Conservation (phyloP, 1,140 invertebrate genomes). For the Drosophila watanabei region DNA sequence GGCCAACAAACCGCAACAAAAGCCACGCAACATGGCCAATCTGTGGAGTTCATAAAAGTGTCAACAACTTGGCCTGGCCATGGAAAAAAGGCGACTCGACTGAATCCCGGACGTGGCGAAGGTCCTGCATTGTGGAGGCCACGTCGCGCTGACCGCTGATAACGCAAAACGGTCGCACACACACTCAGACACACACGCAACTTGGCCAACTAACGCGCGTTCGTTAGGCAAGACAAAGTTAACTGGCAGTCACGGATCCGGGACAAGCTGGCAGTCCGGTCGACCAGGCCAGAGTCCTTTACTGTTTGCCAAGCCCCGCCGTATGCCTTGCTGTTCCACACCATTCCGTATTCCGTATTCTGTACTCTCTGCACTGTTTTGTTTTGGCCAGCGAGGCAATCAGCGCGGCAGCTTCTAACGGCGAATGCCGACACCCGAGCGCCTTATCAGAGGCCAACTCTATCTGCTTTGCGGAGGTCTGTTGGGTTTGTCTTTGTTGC, state of each 20-base stretch:
- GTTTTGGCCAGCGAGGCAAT: conserved; percentile 63
- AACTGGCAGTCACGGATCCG: conserved; percentile 66
- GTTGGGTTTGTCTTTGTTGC: neutral
- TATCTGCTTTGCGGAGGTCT: conserved; percentile 36
- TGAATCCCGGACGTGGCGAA: conserved; percentile 39
- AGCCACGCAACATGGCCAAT: conserved; percentile 82
- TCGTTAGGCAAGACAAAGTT: conserved; percentile 77
- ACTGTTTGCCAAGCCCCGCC: neutral
- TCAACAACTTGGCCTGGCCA: conserved; percentile 74
- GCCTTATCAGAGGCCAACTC: conserved; percentile 56
- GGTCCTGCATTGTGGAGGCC: conserved; percentile 40
- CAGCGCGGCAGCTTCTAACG: conserved; percentile 39
- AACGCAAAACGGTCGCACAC: conserved; percentile 66
- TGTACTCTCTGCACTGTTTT: conserved; percentile 40
- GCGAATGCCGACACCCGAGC: conserved; percentile 24
- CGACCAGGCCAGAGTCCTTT: neutral
- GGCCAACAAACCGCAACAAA: conserved; percentile 78
- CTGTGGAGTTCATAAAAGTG: conserved; percentile 83
- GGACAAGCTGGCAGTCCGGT: conserved; percentile 23
- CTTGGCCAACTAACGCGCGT: conserved; percentile 66
- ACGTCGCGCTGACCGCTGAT: conserved; percentile 76
- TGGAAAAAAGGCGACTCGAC: conserved; percentile 36
- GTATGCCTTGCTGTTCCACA: conserved; percentile 6
- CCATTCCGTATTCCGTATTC: conserved; percentile 6
- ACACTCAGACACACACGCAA: conserved; percentile 13